Evolutionary conservation across 2,888 invertebrate species (phyloP), one percentile per base, ranked within the genome.

Genomic region (Phengaris alcon): DNA sequence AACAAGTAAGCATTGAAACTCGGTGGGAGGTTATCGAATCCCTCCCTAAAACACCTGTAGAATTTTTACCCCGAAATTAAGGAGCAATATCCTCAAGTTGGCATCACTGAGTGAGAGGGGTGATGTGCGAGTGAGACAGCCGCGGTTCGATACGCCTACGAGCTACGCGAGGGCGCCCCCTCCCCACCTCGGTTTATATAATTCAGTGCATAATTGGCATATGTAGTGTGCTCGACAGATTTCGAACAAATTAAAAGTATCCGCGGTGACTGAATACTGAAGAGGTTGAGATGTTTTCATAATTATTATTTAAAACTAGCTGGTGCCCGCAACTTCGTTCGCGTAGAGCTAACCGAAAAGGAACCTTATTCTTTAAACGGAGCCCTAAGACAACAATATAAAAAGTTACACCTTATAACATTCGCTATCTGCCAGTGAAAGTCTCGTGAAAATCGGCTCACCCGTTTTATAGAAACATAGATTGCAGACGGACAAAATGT

Each of bases 141-240:
- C 73, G 81, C 80, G 87, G 89, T 85, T 89, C 89, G 87, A 87
- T 88, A 88, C 85, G 84, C 86, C 86, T 82, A 84, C 82, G 85
- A 83, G 82, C 86, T 82, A 84, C 82, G 85, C 84, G 82, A 83
- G 86, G 87, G 85, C 84, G 83, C 83, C 84, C 83, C 81, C 77
- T 81, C 78, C 82, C 83, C 84, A 82, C 80, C 81, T 78, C 80
- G 81, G 82, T 83, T 86, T 86, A 86, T 86, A 83, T 86, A 86
- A 87, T 85, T 85, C 85, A 83, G 82, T 81, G 79, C 83, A 83
- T 86, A 87, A 87, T 88, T 87, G 86, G 83, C 84, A 81, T 81
- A 80, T 82, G 83, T 84, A 85, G 83, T 85, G 57, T 48, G 57
- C 74, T 74, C 15, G 13, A 35, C 74, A 22, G 64, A 73, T 73